Evolutionary conservation across 2,113 vertebrate genomes (phyloP).

Genomic region (Alethe castanea): DNA sequence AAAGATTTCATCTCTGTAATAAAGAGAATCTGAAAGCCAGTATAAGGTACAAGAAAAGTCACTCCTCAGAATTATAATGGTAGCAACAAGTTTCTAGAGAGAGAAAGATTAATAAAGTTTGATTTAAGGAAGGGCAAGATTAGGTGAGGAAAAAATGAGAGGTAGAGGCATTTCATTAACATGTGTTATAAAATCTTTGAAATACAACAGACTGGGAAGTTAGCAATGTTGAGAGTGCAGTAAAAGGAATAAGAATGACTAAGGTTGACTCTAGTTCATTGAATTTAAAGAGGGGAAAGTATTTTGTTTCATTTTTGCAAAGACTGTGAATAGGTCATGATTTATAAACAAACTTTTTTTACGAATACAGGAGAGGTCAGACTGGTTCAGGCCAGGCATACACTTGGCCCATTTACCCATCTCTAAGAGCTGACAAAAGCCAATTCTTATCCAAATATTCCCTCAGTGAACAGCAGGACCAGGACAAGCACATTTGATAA

Average conservation of each 20-base stretch:
- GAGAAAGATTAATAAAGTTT: neutral
- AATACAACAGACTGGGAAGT: neutral
- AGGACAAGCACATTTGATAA: neutral
- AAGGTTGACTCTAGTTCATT: neutral
- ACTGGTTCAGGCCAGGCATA: neutral
- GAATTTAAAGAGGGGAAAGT: neutral
- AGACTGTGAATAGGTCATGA: neutral
- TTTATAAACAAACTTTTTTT: neutral
- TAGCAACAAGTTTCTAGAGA: neutral
- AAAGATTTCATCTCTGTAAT: neutral
- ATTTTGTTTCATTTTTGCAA: neutral
- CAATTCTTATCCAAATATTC: neutral
- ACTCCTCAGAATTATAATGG: neutral
- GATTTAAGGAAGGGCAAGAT: neutral
- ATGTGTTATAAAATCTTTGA: neutral
- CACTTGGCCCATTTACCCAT: neutral
- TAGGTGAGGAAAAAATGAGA: neutral
- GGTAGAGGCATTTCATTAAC: neutral
- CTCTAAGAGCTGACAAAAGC: neutral
- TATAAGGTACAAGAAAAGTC: neutral
- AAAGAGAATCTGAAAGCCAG: neutral
- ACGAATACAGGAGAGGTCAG: neutral
- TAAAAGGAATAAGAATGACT: neutral
- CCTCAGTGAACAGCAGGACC: neutral
- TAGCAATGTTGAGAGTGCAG: neutral